Evolutionary conservation across 2,888 invertebrate genomes (phyloP).

Genomic region (Orchesellides sinensis): DNA sequence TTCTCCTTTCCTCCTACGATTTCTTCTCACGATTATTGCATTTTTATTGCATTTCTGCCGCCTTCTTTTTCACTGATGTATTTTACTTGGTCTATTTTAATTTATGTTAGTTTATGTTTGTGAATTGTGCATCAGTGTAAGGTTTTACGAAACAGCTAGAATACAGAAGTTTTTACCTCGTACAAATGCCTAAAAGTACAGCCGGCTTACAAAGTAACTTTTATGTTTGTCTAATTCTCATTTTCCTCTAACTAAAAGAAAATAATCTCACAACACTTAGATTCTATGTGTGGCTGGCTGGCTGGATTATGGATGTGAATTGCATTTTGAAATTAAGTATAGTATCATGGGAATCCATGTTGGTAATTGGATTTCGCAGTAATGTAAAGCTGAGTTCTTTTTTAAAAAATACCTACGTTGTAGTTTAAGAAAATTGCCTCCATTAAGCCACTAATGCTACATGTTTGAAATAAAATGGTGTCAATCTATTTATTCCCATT

Average conservation of each 20-base stretch:
- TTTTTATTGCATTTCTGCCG: no score
- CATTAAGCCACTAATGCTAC: slow-evolving; percentile 19
- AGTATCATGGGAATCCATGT: slow-evolving; percentile 11
- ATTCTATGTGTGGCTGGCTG: slow-evolving; percentile 3
- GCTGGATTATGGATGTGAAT: neutral
- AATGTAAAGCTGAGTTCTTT: neutral
- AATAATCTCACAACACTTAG: no score
- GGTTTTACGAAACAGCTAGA: no score
- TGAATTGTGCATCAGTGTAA: no score
- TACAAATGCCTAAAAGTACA: no score
- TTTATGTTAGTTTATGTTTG: no score
- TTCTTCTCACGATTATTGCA: neutral
- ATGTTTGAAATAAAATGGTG: slow-evolving; percentile 6
- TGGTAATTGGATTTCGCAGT: slow-evolving; percentile 11
- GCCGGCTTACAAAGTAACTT: no score
- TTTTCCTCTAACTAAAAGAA: no score
- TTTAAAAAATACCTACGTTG: neutral
- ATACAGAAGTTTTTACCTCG: no score
- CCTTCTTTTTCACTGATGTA: no score
- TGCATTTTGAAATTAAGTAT: slow-evolving; percentile 31
- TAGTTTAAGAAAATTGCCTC: slow-evolving; percentile 11
- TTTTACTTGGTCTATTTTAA: no score
- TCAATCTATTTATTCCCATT: slow-evolving; percentile 33
- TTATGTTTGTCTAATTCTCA: no score
- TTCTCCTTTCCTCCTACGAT: neutral